A percentile compares a stretch with the other conserved stretches of the same genome.
Evolutionary conservation across 2,888 invertebrate species (phyloP).

Genomic region (Drosophila ustulata): DNA sequence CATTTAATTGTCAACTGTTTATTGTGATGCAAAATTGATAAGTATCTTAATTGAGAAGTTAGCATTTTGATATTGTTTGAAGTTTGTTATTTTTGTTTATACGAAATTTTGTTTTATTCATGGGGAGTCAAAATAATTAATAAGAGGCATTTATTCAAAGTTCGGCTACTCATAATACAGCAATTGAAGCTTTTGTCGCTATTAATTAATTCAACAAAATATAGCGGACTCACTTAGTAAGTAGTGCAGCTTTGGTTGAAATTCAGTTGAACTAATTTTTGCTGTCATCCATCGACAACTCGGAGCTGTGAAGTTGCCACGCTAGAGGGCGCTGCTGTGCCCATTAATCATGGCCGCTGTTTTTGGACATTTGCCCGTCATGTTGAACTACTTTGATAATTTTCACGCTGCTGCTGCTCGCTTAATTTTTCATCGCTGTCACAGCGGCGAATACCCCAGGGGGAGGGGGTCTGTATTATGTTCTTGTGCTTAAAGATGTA

Average conservation of each 20-base stretch:
- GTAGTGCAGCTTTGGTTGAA: slow-evolving; percentile 13
- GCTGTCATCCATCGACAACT: slow-evolving; percentile 27
- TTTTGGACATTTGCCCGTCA: slow-evolving; percentile 70
- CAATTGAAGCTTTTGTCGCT: background rate
- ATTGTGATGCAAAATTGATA: background rate
- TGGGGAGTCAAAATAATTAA: no score
- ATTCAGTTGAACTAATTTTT: slow-evolving; percentile 31
- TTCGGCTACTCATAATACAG: background rate
- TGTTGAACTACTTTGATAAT: slow-evolving; percentile 79
- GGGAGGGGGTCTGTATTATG: background rate
- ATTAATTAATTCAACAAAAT: background rate
- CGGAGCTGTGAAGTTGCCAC: slow-evolving; percentile 30
- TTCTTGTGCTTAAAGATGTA: background rate
- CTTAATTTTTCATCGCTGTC: slow-evolving; percentile 63
- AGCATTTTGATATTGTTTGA: no score
- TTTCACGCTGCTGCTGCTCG: slow-evolving; percentile 55
- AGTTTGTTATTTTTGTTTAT: no score
- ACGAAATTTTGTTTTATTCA: no score
- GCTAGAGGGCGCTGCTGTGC: slow-evolving; percentile 34
- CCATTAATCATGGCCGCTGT: slow-evolving; percentile 66
- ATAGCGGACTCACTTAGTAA: background rate
- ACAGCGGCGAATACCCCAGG: background rate
- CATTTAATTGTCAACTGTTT: no score
- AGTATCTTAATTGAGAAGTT: background rate
- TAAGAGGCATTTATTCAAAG: background rate